Conservation (phyloP, 2,113 vertebrate genomes). For the Poeciliopsis turrubarensis region DNA sequence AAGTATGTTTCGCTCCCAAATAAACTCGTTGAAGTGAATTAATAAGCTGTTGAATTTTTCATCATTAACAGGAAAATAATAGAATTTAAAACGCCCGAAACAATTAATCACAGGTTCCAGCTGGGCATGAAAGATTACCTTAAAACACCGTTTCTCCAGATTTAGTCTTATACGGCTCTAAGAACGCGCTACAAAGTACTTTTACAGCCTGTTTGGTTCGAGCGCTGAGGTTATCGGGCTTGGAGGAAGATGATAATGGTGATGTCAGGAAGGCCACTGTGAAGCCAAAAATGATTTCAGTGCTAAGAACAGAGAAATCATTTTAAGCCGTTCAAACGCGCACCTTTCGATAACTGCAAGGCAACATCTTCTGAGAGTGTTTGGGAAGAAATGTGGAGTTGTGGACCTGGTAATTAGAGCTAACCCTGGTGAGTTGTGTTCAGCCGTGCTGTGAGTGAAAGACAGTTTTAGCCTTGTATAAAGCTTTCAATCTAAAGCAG, state of each 20-base stretch:
- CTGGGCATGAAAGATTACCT: background rate
- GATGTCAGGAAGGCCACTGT: conserved; percentile 23
- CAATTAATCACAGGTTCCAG: background rate
- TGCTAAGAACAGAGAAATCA: conserved; percentile 32
- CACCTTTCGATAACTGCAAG: conserved; percentile 40
- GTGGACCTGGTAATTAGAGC: conserved; percentile 51
- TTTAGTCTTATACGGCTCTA: background rate
- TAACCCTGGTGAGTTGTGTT: conserved; percentile 38
- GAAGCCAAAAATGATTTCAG: conserved; percentile 34
- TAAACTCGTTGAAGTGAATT: background rate
- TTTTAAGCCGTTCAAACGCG: conserved; percentile 35
- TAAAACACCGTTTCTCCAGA: background rate
- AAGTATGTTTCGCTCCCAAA: background rate
- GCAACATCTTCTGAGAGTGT: conserved; percentile 44
- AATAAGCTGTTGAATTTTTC: background rate
- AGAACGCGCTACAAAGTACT: conserved; percentile 16
- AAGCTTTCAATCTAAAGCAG: conserved; percentile 52
- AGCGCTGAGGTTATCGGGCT: conserved; percentile 26
- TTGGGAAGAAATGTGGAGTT: conserved; percentile 42
- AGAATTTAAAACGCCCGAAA: background rate
- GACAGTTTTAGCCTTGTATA: conserved; percentile 45
- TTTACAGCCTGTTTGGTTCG: conserved; percentile 22
- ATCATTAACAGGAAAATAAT: background rate
- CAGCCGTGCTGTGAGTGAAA: conserved; percentile 44
- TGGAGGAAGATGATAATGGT: conserved; percentile 10